Percentiles rank a stretch among this genome's conserved stretches.
Conservation (phyloP, 2,113 vertebrate genomes). For the Catharus minimus region DNA sequence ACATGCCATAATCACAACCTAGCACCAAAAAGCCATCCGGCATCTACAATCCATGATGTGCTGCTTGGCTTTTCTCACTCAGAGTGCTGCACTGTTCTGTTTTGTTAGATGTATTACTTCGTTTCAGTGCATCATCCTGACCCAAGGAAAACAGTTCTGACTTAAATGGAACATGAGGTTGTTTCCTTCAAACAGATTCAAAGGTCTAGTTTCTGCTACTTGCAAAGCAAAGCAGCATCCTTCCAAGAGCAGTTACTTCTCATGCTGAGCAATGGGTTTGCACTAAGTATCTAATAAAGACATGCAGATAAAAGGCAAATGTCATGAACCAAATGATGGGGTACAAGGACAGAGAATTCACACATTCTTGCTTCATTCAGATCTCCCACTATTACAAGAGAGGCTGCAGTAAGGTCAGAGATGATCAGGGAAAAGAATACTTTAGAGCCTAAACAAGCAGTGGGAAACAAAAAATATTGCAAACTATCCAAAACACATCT, state of each 20-base stretch:
- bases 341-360: not conserved
- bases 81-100: not conserved
- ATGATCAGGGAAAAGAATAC: not conserved
- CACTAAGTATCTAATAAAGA: not conserved
- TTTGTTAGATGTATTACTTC: not conserved
- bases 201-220: not conserved
- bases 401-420: not conserved
- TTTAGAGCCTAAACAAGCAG: not conserved
- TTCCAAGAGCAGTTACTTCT: not conserved
- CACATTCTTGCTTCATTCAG: not conserved
- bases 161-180: not conserved
- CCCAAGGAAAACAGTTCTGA: not conserved
- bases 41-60: accelerated
- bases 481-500: not conserved
- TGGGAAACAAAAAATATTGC: not conserved
- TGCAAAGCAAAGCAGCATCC: not conserved
- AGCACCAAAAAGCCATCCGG: not conserved
- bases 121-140: not conserved
- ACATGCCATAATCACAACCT: not conserved
- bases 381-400: not conserved
- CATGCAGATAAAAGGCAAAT: not conserved
- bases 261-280: not conserved
- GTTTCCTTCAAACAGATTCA: not conserved
- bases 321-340: not conserved
- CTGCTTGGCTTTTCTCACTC: accelerated